Evolutionary conservation across 2,888 invertebrate species (phyloP).

Genomic region (Chrysolina americana): DNA sequence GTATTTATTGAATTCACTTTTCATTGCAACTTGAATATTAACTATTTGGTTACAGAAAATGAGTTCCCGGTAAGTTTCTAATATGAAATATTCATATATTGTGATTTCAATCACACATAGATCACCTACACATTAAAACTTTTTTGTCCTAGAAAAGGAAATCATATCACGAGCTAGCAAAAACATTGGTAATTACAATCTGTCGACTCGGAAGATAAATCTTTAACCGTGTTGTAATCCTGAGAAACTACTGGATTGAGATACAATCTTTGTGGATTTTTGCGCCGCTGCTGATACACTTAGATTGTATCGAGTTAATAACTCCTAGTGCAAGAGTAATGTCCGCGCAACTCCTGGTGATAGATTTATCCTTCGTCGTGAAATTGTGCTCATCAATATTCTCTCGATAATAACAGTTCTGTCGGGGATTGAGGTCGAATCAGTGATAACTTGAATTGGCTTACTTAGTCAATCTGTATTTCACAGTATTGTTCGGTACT

Average conservation of each 20-base stretch:
- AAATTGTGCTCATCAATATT: slow-evolving; percentile 34
- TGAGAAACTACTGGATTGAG: slow-evolving; percentile 55
- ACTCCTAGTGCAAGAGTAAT: slow-evolving; percentile 52
- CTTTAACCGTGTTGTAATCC: slow-evolving; percentile 53
- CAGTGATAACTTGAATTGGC: slow-evolving; percentile 4
- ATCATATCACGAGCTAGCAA: slow-evolving; percentile 40
- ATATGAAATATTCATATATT: not conserved
- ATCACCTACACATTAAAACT: slow-evolving; percentile 23
- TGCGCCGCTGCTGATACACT: slow-evolving; percentile 53
- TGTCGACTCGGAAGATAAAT: slow-evolving; percentile 51
- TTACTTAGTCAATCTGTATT: slow-evolving; percentile 4
- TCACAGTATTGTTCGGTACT: not conserved
- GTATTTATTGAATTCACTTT: too few species aligned
- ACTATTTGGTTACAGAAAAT: too few species aligned
- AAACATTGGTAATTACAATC: slow-evolving; percentile 53
- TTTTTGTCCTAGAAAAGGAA: slow-evolving; percentile 28
- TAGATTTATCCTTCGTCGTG: slow-evolving; percentile 49
- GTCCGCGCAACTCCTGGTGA: slow-evolving; percentile 50
- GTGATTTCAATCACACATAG: not conserved
- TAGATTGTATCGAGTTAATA: slow-evolving; percentile 52
- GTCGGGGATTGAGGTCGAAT: slow-evolving; percentile 13
- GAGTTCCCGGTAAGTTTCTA: too few species aligned
- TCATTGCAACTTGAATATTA: too few species aligned
- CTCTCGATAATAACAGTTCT: slow-evolving; percentile 21
- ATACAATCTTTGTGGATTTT: slow-evolving; percentile 54